Base-by-base conservation (phyloP, 1,140 invertebrate species). In the Drosophila pandora region DNA sequence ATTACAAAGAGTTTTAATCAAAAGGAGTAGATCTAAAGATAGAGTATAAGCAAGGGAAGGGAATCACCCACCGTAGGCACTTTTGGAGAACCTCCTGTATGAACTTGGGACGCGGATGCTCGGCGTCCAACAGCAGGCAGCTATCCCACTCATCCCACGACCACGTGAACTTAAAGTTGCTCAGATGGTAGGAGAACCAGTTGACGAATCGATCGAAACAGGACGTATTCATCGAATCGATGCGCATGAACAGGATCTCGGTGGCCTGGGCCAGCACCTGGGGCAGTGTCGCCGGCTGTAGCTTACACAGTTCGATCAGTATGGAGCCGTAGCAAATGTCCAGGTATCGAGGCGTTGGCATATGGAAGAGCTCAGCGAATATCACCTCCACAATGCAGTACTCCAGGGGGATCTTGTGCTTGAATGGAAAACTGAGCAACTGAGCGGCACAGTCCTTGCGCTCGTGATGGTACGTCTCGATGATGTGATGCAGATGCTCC, bases 151-250 rank as follows among this genome's bases (percentile, higher is more conserved):
- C 97, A 79, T 98, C 97, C 99, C 99, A 99, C 2, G 96, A 98
- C 98, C 99, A 99, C 54, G 97, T 95, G 89, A 99, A 99, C 92
- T 99, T 98, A 90, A 99, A 99, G 93, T 99, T 99, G 90, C 98
- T 99, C 92, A 99, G 94, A 93, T 99, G 99, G 91, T 99, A 99
- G 0, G 97, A 95, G 93, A 99, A 99, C 99, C 99, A 99, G 90
- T 95, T 96, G 2, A 97, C 96, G 92, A 99, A 99, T 78, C 98
- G 96, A 92, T 99, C 98, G 92, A 99, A 98, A 91, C 98, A 98
- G 3, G 97, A 95, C 2, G 97, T 95, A 90, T 99, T 99, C 98
- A 99, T 99, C 8, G 96, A 96, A 89, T 99, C 98, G 89, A 99
- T 96, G 76, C 98, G 94, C 92, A 98, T 96, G 91, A 98, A 99